phyloP scores from a whole-genome alignment of 2,797 vertebrate species.

The Poecile montanus region DNA sequence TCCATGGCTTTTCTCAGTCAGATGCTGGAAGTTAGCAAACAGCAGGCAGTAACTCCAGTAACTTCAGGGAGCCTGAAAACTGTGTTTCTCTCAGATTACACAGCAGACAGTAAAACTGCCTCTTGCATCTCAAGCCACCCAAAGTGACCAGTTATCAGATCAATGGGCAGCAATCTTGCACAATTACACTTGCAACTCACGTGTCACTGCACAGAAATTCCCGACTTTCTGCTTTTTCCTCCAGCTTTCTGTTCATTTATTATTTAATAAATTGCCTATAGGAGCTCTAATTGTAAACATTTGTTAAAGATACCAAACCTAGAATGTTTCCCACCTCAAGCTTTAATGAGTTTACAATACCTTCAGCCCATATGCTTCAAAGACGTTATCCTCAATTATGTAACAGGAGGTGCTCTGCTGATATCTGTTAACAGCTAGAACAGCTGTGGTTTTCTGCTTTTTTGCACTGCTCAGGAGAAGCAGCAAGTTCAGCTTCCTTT shows the following conservation, averaged over 20 bases:
- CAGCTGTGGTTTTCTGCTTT: conserved; percentile 87
- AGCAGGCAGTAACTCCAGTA: neutral
- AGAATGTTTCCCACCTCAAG: conserved; percentile 79
- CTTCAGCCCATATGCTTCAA: conserved; percentile 82
- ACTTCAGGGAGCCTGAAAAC: neutral
- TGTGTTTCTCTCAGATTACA: conserved; percentile 30
- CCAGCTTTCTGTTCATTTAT: conserved; percentile 76
- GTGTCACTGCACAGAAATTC: conserved; percentile 27
- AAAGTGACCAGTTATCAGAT: conserved; percentile 52
- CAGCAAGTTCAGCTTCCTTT: conserved; percentile 81
- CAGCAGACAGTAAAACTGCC: conserved; percentile 3
- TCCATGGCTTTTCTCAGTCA: neutral
- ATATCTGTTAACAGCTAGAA: conserved; percentile 86
- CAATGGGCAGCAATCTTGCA: conserved; percentile 37
- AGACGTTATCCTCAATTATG: conserved; percentile 86
- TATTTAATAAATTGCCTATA: conserved; percentile 79
- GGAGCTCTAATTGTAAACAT: conserved; percentile 78
- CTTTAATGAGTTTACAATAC: conserved; percentile 82
- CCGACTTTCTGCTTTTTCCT: conserved; percentile 34
- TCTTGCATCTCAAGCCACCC: conserved; percentile 29
- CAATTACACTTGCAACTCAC: neutral
- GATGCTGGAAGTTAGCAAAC: neutral
- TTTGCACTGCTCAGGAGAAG: conserved; percentile 80
- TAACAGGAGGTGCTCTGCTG: conserved; percentile 79
- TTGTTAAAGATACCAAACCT: conserved; percentile 74